Conservation (phyloP, 37 sponge, comb jelly and placozoan species). For the Amphimedon queenslandica region DNA sequence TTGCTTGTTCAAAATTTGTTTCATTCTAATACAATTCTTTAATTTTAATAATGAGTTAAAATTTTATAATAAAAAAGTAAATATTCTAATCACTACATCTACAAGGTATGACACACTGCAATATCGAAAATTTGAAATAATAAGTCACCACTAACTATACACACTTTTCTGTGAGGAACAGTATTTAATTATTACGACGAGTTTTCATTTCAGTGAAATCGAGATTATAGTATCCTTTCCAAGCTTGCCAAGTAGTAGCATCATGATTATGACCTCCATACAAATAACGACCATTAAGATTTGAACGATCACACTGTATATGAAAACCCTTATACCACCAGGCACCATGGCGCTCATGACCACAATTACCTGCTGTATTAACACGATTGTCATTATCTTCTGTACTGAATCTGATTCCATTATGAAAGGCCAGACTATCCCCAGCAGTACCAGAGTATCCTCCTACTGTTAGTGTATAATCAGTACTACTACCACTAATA, state of each 20-base stretch:
- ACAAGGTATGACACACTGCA: no score
- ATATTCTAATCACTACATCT: no score
- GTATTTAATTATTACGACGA: no score
- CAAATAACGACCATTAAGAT: slow-evolving; percentile 18
- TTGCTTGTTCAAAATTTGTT: no score
- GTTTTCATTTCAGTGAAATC: no score
- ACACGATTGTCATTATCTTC: slow-evolving; percentile 23
- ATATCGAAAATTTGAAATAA: no score
- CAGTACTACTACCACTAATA: background rate
- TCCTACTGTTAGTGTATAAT: slow-evolving; percentile 5
- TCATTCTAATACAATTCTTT: no score
- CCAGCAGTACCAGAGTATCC: slow-evolving; percentile 22
- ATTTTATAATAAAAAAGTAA: no score
- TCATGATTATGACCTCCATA: no score
- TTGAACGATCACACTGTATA: slow-evolving; percentile 11
- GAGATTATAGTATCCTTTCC: background rate
- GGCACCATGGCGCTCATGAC: background rate
- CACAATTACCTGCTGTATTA: slow-evolving; percentile 3
- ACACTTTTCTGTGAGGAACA: no score
- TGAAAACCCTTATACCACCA: slow-evolving; percentile 24
- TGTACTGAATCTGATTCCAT: slow-evolving; percentile 13
- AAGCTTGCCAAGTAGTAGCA: background rate
- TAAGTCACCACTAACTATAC: no score
- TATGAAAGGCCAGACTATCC: slow-evolving; percentile 2
- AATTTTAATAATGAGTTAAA: no score